phyloP scores from a whole-genome alignment of 92 coral and sea anemone species.

The Bergia sp. region DNA sequence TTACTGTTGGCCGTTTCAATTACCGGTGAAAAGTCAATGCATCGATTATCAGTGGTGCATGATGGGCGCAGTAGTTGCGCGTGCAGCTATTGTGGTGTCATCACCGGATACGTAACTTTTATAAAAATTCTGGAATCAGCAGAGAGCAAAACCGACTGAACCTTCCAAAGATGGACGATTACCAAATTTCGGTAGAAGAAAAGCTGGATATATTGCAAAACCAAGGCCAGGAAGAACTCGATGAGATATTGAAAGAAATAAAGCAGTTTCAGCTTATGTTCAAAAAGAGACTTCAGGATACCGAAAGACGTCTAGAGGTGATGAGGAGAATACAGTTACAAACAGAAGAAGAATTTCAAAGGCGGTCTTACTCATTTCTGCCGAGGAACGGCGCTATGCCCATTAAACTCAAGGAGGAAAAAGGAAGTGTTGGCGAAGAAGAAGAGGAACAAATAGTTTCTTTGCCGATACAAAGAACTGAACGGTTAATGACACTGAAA shows the following conservation, averaged over 20 bases:
- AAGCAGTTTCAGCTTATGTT: neutral
- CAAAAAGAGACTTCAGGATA: neutral
- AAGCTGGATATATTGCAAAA: neutral
- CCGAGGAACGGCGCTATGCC: constrained; percentile 15
- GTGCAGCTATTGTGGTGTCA: neutral
- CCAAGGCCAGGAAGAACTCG: neutral
- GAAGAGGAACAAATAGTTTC: neutral
- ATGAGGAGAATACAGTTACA: neutral
- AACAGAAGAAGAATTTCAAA: neutral
- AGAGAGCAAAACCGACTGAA: neutral
- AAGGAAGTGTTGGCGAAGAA: constrained; percentile 5
- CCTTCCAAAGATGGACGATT: constrained; percentile 1
- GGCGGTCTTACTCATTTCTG: constrained; percentile 15
- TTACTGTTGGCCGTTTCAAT: too few relatives aligned
- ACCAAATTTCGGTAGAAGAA: neutral
- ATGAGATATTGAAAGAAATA: neutral
- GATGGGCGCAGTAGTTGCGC: neutral
- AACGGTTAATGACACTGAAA: neutral
- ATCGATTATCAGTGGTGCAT: too few relatives aligned
- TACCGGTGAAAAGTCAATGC: too few relatives aligned
- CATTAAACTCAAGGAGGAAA: constrained; percentile 14
- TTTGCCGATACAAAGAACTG: neutral
- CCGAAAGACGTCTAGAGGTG: constrained; percentile 17
- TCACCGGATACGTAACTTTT: neutral
- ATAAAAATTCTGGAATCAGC: neutral